Base-by-base conservation (phyloP, 2,888 invertebrate species). In the Conistra vaccinii region DNA sequence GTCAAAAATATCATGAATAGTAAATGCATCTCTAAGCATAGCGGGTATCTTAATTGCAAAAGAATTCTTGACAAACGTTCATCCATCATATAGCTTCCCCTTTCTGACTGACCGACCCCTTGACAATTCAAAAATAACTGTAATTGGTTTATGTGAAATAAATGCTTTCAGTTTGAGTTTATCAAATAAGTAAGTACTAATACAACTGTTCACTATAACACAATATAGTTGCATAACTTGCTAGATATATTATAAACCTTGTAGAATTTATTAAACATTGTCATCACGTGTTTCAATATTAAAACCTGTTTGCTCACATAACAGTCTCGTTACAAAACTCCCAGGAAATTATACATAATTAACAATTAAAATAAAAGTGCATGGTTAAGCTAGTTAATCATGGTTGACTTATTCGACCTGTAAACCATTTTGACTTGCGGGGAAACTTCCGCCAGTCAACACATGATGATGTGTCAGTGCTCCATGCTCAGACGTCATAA, bases 341-440 rank as follows among this genome's bases (percentile, higher is more conserved):
- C 7, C n/a, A 48, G 29, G 55, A 69, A 39, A 69, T 61, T 9
- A 48, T 48, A 78, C 48, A 23, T 26, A 42, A 20, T 29, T n/a
- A 55, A 55, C 51, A 53, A 76, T 61, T 17, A 48, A 35, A 29
- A 48, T 20, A 62, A 57, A n/a, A 72, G 14, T 14, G 3, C 4
- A 26, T 32, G 26, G 35, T 23, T 45, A 57, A 20, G 5, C 73
- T 35, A 26, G 55, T 55, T n/a, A 17, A 69, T 42, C 58, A 69
- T 69, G 60, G 32, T 69, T 58, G 58, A 55, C 60, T 51, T 55
- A 17, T 32, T 69, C 45, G 82, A 81, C 65, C 81, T 66, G 55
- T 42, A 55, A 81, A 48, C 26, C 20, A 26, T 26, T 57, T 60
- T 17, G 26, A 20, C 23, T 20, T 17, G 26, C 32, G 6, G 7